Conservation (phyloP, 2,888 invertebrate genomes). For the Perithous albicinctus region DNA sequence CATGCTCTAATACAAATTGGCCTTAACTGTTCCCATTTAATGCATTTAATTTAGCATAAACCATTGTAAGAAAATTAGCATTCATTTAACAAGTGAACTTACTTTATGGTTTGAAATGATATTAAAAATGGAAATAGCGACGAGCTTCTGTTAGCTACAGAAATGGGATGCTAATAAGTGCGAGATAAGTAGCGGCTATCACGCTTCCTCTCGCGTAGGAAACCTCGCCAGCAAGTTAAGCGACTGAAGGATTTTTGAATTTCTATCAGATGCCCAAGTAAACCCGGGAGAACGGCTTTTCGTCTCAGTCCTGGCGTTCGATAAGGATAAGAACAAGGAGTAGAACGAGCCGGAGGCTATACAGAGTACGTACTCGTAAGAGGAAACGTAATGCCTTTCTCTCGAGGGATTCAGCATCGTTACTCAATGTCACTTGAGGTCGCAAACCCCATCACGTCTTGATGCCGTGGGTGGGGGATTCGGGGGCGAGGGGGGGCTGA, state of each 20-base stretch:
- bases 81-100: too few species aligned
- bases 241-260: neutral
- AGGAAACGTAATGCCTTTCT: conserved; percentile 21
- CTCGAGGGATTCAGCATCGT: conserved; percentile 35
- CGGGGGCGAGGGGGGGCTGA: neutral
- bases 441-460: conserved; percentile 30
- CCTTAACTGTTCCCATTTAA: too few species aligned
- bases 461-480: neutral
- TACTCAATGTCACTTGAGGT: conserved; percentile 44
- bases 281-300: neutral
- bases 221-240: neutral
- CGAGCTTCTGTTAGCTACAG: neutral
- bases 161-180: neutral
- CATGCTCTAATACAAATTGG: too few species aligned
- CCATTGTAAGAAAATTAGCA: too few species aligned
- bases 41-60: too few species aligned
- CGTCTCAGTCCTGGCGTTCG: conserved; percentile 15
- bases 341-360: neutral
- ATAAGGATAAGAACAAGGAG: conserved; percentile 21
- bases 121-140: neutral
- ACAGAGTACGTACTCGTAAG: conserved; percentile 24
- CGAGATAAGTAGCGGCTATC: neutral
- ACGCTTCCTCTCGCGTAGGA: neutral
- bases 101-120: neutral
- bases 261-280: neutral